Evolutionary conservation across 2,113 vertebrate species (phyloP).

Genomic region (Hystrix cristata): DNA sequence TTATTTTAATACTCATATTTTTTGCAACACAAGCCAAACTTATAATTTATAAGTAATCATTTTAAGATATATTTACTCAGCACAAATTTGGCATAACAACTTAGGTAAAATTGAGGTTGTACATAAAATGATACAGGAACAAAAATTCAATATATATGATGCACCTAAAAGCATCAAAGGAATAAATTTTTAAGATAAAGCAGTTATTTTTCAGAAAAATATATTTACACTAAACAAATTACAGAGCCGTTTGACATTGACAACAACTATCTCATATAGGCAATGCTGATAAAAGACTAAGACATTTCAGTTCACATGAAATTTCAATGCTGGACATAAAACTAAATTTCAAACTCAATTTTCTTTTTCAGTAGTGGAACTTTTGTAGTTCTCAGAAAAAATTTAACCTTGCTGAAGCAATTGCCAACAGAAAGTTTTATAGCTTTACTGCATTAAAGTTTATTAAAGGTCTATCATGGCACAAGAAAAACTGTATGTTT

Average conservation of each 20-base stretch:
- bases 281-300: neutral
- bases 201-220: conserved; percentile 13
- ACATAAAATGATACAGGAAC: neutral
- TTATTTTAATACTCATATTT: too few species aligned
- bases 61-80: neutral
- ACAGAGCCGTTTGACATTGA: neutral
- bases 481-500: conserved; percentile 32
- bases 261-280: neutral
- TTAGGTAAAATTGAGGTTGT: neutral
- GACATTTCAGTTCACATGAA: neutral
- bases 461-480: conserved; percentile 18
- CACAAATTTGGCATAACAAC: neutral
- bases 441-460: conserved; percentile 16
- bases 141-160: neutral
- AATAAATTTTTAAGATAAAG: conserved; percentile 18
- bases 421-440: conserved; percentile 5
- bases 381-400: conserved; percentile 31
- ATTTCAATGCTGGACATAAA: conserved; percentile 14
- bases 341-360: conserved; percentile 46
- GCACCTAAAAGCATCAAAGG: neutral
- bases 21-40: too few species aligned
- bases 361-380: conserved; percentile 27
- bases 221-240: neutral
- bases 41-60: neutral
- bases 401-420: conserved; percentile 1